A percentile compares a stretch with the other conserved stretches of the same genome.
phyloP scores from a whole-genome alignment of 2,113 vertebrate species.

The Myiozetetes cayanensis region DNA sequence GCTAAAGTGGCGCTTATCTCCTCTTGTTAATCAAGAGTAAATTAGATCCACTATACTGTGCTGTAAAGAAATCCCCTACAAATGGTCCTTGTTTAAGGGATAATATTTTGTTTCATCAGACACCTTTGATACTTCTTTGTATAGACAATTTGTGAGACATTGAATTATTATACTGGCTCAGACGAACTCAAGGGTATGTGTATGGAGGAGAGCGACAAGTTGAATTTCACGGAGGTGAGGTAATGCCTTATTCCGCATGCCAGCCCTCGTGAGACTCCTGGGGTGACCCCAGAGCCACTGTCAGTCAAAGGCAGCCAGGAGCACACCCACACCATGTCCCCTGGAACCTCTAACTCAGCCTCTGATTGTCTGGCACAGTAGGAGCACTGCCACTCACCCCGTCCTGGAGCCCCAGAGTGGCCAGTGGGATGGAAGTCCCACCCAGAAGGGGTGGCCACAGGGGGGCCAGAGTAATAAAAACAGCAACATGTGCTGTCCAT shows the following conservation, averaged over 20 bases:
- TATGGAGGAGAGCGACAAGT: background rate
- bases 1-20: background rate
- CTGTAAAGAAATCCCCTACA: background rate
- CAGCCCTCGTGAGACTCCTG: background rate
- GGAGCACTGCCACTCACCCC: background rate
- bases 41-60: background rate
- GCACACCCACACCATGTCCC: background rate
- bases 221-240: background rate
- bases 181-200: background rate
- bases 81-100: background rate
- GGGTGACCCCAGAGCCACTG: background rate
- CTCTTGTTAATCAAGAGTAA: background rate
- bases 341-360: background rate
- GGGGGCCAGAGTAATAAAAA: background rate
- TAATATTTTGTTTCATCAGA: background rate
- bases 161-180: background rate
- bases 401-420: background rate
- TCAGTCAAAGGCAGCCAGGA: background rate
- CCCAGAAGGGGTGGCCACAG: background rate
- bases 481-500: background rate
- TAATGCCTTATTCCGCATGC: background rate
- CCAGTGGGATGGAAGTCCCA: background rate
- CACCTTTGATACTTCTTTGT: background rate
- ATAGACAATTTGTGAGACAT: background rate
- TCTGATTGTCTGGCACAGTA: background rate